Evolutionary conservation across 2,888 invertebrate species (phyloP).

Genomic region (Dugesia japonica): DNA sequence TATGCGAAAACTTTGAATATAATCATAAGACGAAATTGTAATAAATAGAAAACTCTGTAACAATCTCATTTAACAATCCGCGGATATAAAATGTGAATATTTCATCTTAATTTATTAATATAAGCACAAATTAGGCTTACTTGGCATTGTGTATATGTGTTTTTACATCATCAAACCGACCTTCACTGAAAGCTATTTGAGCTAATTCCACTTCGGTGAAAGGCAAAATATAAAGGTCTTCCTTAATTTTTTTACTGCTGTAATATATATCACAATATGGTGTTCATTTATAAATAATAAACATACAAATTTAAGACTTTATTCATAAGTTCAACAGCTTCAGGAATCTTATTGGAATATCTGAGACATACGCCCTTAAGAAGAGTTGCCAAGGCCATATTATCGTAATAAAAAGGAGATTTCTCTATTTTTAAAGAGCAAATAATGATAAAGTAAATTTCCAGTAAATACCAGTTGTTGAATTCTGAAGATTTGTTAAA

Average conservation of each 20-base stretch:
- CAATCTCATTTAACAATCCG: too few relatives aligned
- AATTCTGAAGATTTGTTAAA: not conserved
- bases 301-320: not conserved
- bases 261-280: conserved; percentile 35
- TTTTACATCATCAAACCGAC: not conserved
- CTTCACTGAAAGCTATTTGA: not conserved
- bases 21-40: too few relatives aligned
- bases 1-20: too few relatives aligned
- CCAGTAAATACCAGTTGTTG: not conserved
- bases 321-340: not conserved
- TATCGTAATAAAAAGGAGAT: not conserved
- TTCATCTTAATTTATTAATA: too few relatives aligned
- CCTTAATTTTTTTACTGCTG: conserved; percentile 55
- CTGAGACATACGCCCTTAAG: not conserved
- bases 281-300: not conserved
- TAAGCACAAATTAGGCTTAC: too few relatives aligned
- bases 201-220: conserved; percentile 62
- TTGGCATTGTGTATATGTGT: not conserved
- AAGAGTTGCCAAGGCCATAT: conserved; percentile 1
- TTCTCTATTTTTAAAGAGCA: not conserved
- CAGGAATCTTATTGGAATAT: not conserved
- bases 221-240: conserved; percentile 68
- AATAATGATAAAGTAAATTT: too few relatives aligned
- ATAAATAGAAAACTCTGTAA: too few relatives aligned
- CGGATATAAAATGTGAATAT: too few relatives aligned